A percentile compares a stretch with the other conserved stretches of the same genome.
These are phyloP conservation scores for Zaprionus ghesquierei DNA, from an alignment of 1,140 invertebrate species.

Conservation along the genomic window DNA sequence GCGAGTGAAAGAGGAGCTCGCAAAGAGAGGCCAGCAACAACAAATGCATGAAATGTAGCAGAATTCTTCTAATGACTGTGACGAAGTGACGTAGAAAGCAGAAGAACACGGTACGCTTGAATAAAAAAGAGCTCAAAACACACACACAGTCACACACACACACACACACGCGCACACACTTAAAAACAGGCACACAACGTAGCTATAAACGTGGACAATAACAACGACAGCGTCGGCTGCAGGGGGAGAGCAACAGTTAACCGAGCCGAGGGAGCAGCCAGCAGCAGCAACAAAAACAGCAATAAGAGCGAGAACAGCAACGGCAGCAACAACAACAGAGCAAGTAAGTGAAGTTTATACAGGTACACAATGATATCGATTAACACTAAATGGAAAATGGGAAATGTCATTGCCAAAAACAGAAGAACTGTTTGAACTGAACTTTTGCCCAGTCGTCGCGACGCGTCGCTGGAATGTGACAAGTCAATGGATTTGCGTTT, in stretches of 20 bases:
- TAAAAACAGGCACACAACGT: slow-evolving; percentile 6
- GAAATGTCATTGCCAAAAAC: slow-evolving; percentile 37
- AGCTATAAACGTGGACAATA: slow-evolving; percentile 34
- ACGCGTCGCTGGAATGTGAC: neutral
- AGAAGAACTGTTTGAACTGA: neutral
- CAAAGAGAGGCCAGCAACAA: slow-evolving; percentile 5
- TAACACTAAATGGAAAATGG: slow-evolving; percentile 21
- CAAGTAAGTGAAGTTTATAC: slow-evolving; percentile 24
- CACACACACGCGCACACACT: slow-evolving; percentile 5
- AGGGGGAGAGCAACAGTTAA: slow-evolving; percentile 32
- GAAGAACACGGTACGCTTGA: slow-evolving; percentile 18
- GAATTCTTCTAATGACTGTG: slow-evolving; percentile 45
- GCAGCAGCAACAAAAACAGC: slow-evolving; percentile 12
- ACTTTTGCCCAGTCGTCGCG: neutral
- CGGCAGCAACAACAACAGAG: slow-evolving; percentile 26
- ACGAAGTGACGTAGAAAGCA: slow-evolving; percentile 41
- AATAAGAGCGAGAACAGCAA: too few species aligned
- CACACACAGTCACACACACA: slow-evolving; percentile 13
- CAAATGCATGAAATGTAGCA: slow-evolving; percentile 36
- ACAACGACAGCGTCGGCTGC: neutral
- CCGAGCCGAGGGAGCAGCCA: slow-evolving; percentile 32
- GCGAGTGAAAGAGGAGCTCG: neutral
- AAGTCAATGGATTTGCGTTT: neutral
- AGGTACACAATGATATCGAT: slow-evolving; percentile 25
- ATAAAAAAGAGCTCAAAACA: slow-evolving; percentile 34